Evolutionary conservation across 2,888 invertebrate genomes (phyloP).

Genomic region (Athrips mouffetella): DNA sequence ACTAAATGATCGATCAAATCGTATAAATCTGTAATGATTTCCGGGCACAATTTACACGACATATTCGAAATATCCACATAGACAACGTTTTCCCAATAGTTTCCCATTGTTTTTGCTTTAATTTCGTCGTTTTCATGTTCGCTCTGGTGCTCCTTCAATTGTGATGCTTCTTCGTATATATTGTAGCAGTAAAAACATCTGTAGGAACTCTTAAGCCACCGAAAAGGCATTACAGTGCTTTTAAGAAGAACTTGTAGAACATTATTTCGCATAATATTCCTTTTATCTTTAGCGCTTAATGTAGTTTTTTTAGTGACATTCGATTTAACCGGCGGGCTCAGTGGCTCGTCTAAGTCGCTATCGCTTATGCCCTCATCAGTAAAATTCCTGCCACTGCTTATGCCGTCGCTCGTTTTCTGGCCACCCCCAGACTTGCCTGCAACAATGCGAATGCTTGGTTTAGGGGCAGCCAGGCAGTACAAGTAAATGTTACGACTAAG

Average conservation of each 20-base stretch:
- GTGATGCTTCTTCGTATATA: slow-evolving; percentile 62
- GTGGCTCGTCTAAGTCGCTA: not conserved
- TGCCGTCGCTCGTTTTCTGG: slow-evolving; percentile 41
- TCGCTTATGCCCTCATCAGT: slow-evolving; percentile 10
- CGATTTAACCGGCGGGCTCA: not conserved
- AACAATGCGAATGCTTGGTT: slow-evolving; percentile 52
- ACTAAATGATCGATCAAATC: slow-evolving; percentile 61
- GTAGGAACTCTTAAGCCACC: slow-evolving; percentile 69
- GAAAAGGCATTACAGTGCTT: slow-evolving; percentile 63
- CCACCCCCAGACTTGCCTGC: slow-evolving; percentile 64
- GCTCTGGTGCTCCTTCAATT: slow-evolving; percentile 56
- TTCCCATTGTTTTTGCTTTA: slow-evolving; percentile 59
- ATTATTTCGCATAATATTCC: slow-evolving; percentile 57
- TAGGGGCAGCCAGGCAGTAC: slow-evolving; percentile 25
- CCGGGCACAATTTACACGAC: slow-evolving; percentile 55
- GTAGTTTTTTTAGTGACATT: too few relatives aligned
- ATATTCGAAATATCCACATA: slow-evolving; percentile 59
- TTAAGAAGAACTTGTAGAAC: slow-evolving; percentile 57
- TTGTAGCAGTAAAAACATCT: slow-evolving; percentile 72
- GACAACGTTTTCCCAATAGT: slow-evolving; percentile 66
- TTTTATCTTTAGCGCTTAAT: slow-evolving; percentile 51
- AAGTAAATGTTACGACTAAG: too few relatives aligned
- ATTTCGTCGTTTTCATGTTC: slow-evolving; percentile 46
- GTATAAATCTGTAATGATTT: slow-evolving; percentile 50
- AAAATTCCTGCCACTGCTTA: slow-evolving; percentile 6